Evolutionary conservation across 2,797 vertebrate genomes (phyloP).

Genomic region (Centroberyx gerrardi): DNA sequence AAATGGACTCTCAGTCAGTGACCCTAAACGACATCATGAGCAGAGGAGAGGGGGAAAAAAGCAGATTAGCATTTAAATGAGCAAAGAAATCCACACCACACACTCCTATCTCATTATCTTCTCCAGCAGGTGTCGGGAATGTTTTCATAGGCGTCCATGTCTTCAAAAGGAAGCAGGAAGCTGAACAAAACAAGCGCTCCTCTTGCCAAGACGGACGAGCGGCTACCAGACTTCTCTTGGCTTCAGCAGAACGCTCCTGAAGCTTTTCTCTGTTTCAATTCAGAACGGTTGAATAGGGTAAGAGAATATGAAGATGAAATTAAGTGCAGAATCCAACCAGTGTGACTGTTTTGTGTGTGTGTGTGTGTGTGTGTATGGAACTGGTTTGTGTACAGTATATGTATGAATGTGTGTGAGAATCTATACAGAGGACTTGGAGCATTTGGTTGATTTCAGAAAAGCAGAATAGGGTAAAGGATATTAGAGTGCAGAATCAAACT

Average conservation of each 20-base stretch:
- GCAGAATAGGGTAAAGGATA: too few species aligned
- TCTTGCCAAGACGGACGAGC: conserved; percentile 19
- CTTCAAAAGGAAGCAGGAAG: conserved; percentile 36
- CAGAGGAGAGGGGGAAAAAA: conserved; percentile 8
- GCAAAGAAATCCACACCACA: not conserved
- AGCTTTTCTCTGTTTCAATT: not conserved
- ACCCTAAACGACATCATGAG: not conserved
- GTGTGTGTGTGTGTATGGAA: not conserved
- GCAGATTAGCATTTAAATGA: conserved; percentile 50
- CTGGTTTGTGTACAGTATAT: not conserved
- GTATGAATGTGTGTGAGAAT: too few species aligned
- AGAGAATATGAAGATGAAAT: not conserved
- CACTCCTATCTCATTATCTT: conserved; percentile 28
- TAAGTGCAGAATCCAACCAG: not conserved
- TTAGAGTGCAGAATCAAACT: too few species aligned
- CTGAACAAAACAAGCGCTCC: conserved; percentile 41
- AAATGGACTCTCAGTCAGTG: not conserved
- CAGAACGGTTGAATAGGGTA: not conserved
- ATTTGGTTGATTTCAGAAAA: too few species aligned
- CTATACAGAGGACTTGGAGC: too few species aligned
- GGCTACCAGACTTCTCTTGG: conserved; percentile 23
- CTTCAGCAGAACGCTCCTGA: conserved; percentile 5
- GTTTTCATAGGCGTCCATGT: conserved; percentile 24
- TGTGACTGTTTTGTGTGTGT: not conserved
- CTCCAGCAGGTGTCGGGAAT: conserved; percentile 42